Conservation (phyloP, 2,797 vertebrate genomes). For the Gorsachius magnificus region DNA sequence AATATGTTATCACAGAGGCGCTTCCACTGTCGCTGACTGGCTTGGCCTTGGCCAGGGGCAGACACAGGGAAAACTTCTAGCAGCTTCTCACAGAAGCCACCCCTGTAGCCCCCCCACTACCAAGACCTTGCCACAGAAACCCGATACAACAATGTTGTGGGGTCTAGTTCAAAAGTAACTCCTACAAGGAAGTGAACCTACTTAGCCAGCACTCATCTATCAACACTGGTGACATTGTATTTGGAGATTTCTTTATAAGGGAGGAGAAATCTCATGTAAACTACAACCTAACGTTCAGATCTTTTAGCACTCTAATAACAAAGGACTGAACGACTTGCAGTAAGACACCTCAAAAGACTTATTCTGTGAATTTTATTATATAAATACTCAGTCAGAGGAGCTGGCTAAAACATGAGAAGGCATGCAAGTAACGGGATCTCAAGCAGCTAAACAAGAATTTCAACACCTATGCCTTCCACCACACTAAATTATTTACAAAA, state of each 20-base stretch:
- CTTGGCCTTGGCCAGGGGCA: no score
- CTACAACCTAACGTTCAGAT: not conserved
- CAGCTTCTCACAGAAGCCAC: no score
- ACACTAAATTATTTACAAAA: not conserved
- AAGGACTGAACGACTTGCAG: not conserved
- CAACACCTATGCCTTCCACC: not conserved
- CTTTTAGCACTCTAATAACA: not conserved
- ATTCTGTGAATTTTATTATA: not conserved
- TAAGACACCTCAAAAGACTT: not conserved
- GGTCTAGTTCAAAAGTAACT: not conserved
- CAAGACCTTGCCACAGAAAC: no score
- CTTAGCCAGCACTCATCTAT: not conserved
- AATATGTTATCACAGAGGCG: no score
- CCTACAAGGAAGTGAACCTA: not conserved
- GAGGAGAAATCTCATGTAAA: not conserved
- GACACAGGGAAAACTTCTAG: no score
- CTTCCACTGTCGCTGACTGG: no score
- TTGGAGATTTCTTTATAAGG: not conserved
- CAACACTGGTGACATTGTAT: not conserved
- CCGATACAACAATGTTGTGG: not conserved
- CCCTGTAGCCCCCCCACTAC: no score
- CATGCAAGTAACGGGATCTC: not conserved
- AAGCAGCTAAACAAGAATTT: not conserved
- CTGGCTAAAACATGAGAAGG: not conserved
- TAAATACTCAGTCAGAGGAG: not conserved